These are phyloP conservation scores for Onychostoma macrolepis DNA, from an alignment of 2,113 vertebrate genomes.

Conservation along the genomic window DNA sequence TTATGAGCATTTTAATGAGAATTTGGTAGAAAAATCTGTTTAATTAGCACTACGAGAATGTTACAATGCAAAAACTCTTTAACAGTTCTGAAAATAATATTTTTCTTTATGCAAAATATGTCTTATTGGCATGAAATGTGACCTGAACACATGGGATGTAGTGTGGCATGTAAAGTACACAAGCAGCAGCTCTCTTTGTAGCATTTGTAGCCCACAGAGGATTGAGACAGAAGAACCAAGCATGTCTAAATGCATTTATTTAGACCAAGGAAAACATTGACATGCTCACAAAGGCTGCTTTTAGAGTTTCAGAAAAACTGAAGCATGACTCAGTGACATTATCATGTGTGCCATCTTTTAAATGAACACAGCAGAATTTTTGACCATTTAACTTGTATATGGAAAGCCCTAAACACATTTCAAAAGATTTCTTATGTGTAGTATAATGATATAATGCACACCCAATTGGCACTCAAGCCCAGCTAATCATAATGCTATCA, in stretches of 20 bases:
- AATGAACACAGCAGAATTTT: constrained; percentile 19
- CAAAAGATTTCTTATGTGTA: not conserved
- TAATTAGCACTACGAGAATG: not conserved
- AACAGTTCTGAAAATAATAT: not conserved
- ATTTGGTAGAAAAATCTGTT: not conserved
- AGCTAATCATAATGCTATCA: not conserved
- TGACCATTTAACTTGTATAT: constrained; percentile 30
- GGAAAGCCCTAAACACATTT: not conserved
- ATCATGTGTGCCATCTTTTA: constrained; percentile 16
- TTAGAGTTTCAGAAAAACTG: constrained; percentile 27
- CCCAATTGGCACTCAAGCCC: not conserved
- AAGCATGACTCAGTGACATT: constrained; percentile 28
- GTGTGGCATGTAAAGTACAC: not conserved
- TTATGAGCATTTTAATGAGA: not conserved
- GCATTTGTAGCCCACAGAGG: not conserved
- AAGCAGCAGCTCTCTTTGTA: not conserved
- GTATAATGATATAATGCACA: not conserved
- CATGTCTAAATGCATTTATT: constrained; percentile 16
- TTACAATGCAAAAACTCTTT: not conserved
- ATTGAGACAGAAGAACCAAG: not conserved
- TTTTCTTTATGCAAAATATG: not conserved
- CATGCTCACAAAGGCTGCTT: constrained; percentile 17
- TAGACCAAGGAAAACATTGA: constrained; percentile 37
- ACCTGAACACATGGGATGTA: not conserved
- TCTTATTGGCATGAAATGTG: not conserved